Percentiles rank a stretch among this genome's conserved stretches.
Conservation (phyloP, 2,888 invertebrate species). For the Crioceris asparagi region DNA sequence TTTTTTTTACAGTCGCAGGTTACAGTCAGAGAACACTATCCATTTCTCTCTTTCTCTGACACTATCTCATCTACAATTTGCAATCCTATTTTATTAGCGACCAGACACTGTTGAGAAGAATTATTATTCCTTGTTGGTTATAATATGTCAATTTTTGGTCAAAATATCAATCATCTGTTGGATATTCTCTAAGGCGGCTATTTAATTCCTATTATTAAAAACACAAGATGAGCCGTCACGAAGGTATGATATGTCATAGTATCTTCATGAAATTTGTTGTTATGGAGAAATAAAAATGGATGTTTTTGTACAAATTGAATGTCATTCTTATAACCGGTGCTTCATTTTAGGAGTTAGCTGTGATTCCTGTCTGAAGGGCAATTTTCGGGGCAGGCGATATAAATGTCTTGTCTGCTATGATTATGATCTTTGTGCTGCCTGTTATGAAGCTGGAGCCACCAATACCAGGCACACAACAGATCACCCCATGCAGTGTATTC, state of each 20-base stretch:
- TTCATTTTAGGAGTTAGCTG: slow-evolving; percentile 87
- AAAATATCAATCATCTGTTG: neutral
- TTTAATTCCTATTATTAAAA: slow-evolving; percentile 3
- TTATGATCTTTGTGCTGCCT: slow-evolving; percentile 95
- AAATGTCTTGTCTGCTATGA: slow-evolving; percentile 99
- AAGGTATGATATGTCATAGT: slow-evolving; percentile 20
- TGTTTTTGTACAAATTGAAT: no score
- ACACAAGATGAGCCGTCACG: slow-evolving; percentile 26
- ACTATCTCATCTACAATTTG: no score
- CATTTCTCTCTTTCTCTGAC: no score
- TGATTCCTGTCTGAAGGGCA: slow-evolving; percentile 97
- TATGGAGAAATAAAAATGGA: no score
- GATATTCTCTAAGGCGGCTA: neutral
- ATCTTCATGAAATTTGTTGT: slow-evolving; percentile 7
- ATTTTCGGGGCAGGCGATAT: slow-evolving; percentile 94
- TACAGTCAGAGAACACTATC: no score
- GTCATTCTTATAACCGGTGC: slow-evolving; percentile 4
- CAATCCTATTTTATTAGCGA: no score
- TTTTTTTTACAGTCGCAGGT: no score
- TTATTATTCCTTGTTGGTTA: slow-evolving; percentile 9
- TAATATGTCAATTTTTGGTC: slow-evolving; percentile 6
- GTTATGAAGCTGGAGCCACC: slow-evolving; percentile 86
- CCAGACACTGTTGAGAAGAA: no score
- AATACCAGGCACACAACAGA: slow-evolving; percentile 88
- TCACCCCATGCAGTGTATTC: slow-evolving; percentile 98